A percentile compares a stretch with the other conserved stretches of the same genome.
Evolutionary conservation across 2,797 vertebrate genomes (phyloP).

Genomic region (Astyanax mexicanus): DNA sequence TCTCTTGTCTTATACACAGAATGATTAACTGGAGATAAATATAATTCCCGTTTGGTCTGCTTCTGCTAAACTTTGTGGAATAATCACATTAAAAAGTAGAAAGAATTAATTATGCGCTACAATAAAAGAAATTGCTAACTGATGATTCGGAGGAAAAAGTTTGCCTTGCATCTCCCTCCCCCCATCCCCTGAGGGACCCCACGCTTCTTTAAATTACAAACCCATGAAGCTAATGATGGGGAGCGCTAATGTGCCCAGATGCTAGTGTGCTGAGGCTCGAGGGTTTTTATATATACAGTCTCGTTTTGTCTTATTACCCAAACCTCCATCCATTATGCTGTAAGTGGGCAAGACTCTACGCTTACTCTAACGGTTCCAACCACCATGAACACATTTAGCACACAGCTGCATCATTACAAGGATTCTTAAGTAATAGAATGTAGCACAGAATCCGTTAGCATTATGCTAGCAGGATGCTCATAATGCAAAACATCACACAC

Average conservation of each 20-base stretch:
- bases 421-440: no score
- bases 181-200: constrained; percentile 34
- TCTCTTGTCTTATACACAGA: constrained; percentile 11
- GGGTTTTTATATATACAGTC: constrained; percentile 33
- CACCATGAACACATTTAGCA: neutral
- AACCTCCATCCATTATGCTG: constrained; percentile 34
- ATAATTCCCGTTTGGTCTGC: constrained; percentile 47
- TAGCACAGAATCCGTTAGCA: no score
- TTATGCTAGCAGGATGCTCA: no score
- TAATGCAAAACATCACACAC: no score
- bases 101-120: constrained; percentile 39
- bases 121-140: constrained; percentile 44
- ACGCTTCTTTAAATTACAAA: constrained; percentile 53
- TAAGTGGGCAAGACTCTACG: neutral
- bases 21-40: constrained; percentile 63
- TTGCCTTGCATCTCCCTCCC: constrained; percentile 39
- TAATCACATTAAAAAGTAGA: constrained; percentile 49
- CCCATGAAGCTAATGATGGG: constrained; percentile 46
- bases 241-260: constrained; percentile 43
- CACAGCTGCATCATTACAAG: neutral
- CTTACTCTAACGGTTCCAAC: neutral
- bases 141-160: constrained; percentile 49
- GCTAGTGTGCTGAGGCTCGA: constrained; percentile 27
- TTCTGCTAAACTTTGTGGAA: constrained; percentile 48
- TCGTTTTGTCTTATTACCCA: constrained; percentile 33